phyloP scores from a whole-genome alignment of 2,888 invertebrate species.

The Pyrgus malvae region DNA sequence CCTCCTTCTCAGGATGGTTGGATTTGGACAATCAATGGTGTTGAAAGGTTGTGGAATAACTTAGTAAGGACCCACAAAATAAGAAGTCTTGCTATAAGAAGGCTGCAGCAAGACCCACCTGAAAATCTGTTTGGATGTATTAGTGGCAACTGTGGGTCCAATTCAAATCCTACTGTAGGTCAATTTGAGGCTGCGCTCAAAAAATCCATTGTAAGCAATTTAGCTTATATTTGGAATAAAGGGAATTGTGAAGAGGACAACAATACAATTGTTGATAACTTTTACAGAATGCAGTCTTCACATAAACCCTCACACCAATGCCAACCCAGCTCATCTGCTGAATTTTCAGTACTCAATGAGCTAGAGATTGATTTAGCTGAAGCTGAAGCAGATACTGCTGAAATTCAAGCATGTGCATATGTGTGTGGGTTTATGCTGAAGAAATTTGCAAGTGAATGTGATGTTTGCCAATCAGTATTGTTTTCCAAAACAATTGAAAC shows the following conservation, averaged over 20 bases:
- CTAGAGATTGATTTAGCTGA: background rate
- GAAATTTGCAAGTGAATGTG: background rate
- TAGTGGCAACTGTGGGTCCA: background rate
- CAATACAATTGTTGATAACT: background rate
- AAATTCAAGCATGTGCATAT: background rate
- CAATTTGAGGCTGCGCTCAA: background rate
- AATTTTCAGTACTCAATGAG: background rate
- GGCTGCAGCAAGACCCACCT: background rate
- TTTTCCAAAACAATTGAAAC: background rate
- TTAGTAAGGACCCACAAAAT: background rate
- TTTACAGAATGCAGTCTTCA: background rate
- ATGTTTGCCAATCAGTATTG: background rate
- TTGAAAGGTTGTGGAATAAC: background rate
- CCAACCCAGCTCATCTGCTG: too few species aligned
- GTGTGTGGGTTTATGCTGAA: background rate
- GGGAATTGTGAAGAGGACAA: background rate
- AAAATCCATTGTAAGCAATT: background rate
- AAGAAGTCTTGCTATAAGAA: background rate
- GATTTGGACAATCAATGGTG: background rate
- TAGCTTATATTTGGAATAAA: background rate
- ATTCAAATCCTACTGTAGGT: background rate
- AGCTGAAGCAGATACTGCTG: background rate
- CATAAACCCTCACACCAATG: background rate
- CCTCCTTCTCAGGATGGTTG: background rate
- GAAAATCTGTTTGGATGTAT: background rate